A percentile compares a stretch with the other conserved stretches of the same genome.
Conservation (phyloP, 64 coral and sea anemone genomes). For the Montipora foliosa region DNA sequence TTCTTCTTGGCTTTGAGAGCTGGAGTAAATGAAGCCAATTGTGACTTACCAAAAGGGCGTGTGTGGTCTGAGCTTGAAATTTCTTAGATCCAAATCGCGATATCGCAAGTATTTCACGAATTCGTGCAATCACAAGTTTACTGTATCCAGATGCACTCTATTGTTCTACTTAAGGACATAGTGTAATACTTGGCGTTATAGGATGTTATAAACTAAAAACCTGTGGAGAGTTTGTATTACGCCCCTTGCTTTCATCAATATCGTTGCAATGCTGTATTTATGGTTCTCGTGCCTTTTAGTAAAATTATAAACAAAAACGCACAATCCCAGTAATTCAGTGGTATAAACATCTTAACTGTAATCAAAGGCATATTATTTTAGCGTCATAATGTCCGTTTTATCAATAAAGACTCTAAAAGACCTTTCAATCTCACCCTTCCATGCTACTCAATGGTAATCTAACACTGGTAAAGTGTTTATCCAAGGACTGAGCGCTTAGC, state of each 20-base stretch:
- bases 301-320: background rate
- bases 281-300: background rate
- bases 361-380: background rate
- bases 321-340: background rate
- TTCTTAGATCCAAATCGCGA: slow-evolving; percentile 44
- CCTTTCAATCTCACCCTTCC: slow-evolving; percentile 67
- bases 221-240: background rate
- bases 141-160: slow-evolving; percentile 39
- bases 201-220: background rate
- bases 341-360: background rate
- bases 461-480: slow-evolving; percentile 40
- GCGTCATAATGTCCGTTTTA: slow-evolving; percentile 1
- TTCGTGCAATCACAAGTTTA: slow-evolving; percentile 7
- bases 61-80: slow-evolving; percentile 68
- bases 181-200: background rate
- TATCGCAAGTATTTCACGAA: slow-evolving; percentile 39
- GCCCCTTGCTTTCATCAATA: slow-evolving; percentile 29
- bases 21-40: slow-evolving; percentile 4
- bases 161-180: background rate
- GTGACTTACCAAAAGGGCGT: background rate
- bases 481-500: slow-evolving; percentile 57
- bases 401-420: slow-evolving; percentile 4
- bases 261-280: slow-evolving; percentile 1
- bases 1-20: background rate
- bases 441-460: slow-evolving; percentile 36